Evolutionary conservation across 2,113 vertebrate species (phyloP).

Genomic region (Myrmophylax atrothorax): DNA sequence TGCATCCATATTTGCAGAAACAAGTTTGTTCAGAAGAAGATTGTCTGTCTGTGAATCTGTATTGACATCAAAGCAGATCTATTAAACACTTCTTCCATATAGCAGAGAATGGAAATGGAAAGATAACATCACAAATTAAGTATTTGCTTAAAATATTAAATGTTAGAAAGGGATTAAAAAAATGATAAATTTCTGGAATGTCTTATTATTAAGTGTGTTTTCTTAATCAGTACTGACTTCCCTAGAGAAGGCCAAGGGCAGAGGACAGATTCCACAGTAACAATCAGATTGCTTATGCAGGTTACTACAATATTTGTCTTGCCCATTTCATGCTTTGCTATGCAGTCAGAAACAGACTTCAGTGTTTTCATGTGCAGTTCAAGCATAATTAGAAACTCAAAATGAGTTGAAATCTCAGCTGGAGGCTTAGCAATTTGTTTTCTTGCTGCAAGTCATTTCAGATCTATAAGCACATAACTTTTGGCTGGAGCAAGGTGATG

Average conservation of each 20-base stretch:
- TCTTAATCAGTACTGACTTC: background rate
- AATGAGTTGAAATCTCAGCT: conserved; percentile 54
- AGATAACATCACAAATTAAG: background rate
- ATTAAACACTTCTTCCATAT: background rate
- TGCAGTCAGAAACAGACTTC: conserved; percentile 30
- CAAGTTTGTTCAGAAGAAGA: conserved; percentile 50
- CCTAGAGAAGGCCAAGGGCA: background rate
- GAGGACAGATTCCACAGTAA: background rate
- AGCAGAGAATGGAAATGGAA: background rate
- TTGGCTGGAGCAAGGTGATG: background rate
- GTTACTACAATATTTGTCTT: conserved; percentile 66
- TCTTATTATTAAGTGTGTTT: background rate
- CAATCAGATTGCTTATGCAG: background rate
- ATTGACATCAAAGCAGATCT: conserved; percentile 13
- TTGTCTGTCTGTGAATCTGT: conserved; percentile 24
- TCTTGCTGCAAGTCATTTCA: conserved; percentile 14
- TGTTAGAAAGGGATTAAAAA: background rate
- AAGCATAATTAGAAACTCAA: conserved; percentile 42
- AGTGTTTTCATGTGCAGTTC: conserved; percentile 44
- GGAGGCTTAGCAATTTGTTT: conserved; percentile 38
- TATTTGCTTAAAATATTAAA: background rate
- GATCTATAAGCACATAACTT: background rate
- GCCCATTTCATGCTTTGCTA: conserved; percentile 30
- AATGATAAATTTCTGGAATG: background rate
- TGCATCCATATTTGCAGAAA: conserved; percentile 34